phyloP scores from a whole-genome alignment of 2,888 invertebrate genomes.

The Podotricha telesiphe region DNA sequence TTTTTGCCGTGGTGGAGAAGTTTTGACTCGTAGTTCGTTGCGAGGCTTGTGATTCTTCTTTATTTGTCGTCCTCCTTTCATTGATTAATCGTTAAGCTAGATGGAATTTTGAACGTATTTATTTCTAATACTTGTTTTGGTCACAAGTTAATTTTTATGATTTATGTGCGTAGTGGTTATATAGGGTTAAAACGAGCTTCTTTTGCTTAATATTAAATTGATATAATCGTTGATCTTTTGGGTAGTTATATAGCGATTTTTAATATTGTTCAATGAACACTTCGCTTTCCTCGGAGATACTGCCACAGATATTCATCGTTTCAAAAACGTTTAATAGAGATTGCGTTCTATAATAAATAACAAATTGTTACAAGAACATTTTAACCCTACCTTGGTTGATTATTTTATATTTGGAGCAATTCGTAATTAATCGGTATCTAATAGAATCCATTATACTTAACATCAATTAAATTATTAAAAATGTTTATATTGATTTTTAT shows the following conservation, averaged over 20 bases:
- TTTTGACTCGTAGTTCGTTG: slow-evolving; percentile 45
- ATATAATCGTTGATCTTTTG: slow-evolving; percentile 27
- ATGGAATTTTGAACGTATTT: slow-evolving; percentile 69
- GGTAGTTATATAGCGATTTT: slow-evolving; percentile 33
- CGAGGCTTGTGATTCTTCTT: slow-evolving; percentile 70
- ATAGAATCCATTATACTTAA: slow-evolving; percentile 4
- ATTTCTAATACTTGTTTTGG: slow-evolving; percentile 60
- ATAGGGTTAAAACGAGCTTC: slow-evolving; percentile 36
- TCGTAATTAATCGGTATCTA: slow-evolving; percentile 9
- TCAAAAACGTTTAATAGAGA: slow-evolving; percentile 20
- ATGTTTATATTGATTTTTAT: slow-evolving; percentile 18
- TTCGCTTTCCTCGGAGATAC: slow-evolving; percentile 49
- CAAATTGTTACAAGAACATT: slow-evolving; percentile 2
- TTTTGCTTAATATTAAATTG: slow-evolving; percentile 34
- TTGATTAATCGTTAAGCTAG: slow-evolving; percentile 80
- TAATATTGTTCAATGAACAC: slow-evolving; percentile 27
- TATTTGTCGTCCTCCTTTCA: slow-evolving; percentile 73
- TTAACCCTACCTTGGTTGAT: slow-evolving; percentile 4
- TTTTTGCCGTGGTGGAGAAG: slow-evolving; percentile 61
- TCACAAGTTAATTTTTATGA: slow-evolving; percentile 63
- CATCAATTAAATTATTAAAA: slow-evolving; percentile 18
- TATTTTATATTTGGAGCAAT: slow-evolving; percentile 6
- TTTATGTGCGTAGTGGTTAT: slow-evolving; percentile 39
- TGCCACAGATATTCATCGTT: slow-evolving; percentile 52
- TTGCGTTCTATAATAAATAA: slow-evolving; percentile 5